phyloP scores from a whole-genome alignment of 2,113 vertebrate genomes.

The Myiozetetes cayanensis region DNA sequence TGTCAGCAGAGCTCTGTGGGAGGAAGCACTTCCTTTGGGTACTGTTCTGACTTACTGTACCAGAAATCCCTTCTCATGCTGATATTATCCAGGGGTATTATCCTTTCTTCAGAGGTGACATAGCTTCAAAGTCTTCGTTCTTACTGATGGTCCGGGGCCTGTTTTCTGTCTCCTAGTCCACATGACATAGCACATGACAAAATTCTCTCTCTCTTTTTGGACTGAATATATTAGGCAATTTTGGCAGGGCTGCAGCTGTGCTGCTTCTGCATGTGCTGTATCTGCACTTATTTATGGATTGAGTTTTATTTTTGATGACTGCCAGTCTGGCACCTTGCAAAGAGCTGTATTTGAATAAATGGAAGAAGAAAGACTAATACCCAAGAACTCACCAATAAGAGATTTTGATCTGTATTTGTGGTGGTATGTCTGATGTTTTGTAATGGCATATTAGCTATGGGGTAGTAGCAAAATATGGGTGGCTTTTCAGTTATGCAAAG shows the following conservation, averaged over 20 bases:
- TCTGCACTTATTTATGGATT: neutral
- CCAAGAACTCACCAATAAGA: neutral
- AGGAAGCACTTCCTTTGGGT: neutral
- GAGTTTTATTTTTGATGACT: neutral
- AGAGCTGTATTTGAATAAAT: neutral
- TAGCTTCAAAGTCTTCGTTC: neutral
- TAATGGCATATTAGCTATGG: neutral
- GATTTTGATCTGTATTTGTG: neutral
- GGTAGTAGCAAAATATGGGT: neutral
- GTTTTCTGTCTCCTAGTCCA: neutral
- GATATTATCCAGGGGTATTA: neutral
- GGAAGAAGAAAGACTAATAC: neutral
- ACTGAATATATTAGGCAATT: neutral
- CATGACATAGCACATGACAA: neutral
- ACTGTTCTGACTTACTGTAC: neutral
- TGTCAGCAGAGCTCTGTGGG: neutral
- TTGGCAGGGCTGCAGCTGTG: neutral
- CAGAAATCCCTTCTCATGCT: neutral
- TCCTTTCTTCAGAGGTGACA: neutral
- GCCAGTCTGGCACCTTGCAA: neutral
- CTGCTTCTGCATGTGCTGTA: neutral
- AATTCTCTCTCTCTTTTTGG: neutral
- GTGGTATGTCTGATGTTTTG: neutral
- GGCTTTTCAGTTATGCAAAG: neutral
- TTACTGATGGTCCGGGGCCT: neutral